These are phyloP conservation scores for Philaethria dido DNA, from an alignment of 2,888 invertebrate species.

Conservation along the genomic window DNA sequence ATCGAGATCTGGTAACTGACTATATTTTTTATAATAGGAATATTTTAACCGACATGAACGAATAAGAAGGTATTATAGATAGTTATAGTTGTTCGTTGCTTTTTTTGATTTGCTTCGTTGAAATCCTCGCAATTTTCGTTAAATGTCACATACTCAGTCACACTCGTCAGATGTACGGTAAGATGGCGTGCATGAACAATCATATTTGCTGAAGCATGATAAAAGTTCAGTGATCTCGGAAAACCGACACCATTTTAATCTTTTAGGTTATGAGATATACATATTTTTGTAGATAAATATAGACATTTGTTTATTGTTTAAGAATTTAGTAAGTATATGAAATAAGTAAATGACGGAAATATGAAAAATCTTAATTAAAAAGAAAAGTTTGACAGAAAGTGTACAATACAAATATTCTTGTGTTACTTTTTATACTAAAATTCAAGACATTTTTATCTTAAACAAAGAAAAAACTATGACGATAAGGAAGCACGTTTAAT, in stretches of 20 bases:
- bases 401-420: not conserved
- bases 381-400: not conserved
- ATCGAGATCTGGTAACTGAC: too few relatives aligned
- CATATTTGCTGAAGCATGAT: slow-evolving; percentile 49
- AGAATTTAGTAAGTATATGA: not conserved
- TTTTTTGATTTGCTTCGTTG: too few relatives aligned
- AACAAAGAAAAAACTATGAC: not conserved
- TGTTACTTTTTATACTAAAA: not conserved
- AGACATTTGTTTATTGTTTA: not conserved
- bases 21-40: too few relatives aligned
- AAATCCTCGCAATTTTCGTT: not conserved
- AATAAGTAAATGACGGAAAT: not conserved
- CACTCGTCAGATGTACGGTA: slow-evolving; percentile 48
- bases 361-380: not conserved
- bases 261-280: slow-evolving; percentile 14
- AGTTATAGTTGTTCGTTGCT: too few relatives aligned
- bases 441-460: slow-evolving; percentile 2
- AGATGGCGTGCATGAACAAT: slow-evolving; percentile 49
- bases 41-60: too few relatives aligned
- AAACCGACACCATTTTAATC: slow-evolving; percentile 36
- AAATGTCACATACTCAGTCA: slow-evolving; percentile 41
- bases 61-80: too few relatives aligned
- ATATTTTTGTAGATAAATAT: slow-evolving; percentile 6
- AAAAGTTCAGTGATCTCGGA: slow-evolving; percentile 51
- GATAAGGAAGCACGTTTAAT: slow-evolving; percentile 13